Percentiles rank a stretch among this genome's conserved stretches.
phyloP scores from a whole-genome alignment of 1,140 invertebrate species.

The Centruroides sculpturatus region DNA sequence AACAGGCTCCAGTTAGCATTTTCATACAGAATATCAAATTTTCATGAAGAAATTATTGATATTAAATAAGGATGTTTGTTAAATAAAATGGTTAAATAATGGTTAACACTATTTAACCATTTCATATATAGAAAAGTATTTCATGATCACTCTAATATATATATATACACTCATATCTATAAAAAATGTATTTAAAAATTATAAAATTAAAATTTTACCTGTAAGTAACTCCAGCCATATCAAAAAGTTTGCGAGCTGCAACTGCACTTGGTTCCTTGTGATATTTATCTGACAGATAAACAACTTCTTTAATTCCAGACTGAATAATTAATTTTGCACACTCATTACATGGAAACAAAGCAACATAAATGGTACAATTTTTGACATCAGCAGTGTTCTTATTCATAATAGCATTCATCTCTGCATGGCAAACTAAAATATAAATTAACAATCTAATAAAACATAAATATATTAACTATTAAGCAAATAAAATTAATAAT shows the following conservation, averaged over 20 bases:
- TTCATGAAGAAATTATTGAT: no score
- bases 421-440: slow-evolving; percentile 82
- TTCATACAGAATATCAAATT: no score
- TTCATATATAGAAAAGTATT: no score
- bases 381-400: slow-evolving; percentile 62
- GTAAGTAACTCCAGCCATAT: slow-evolving; percentile 52
- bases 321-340: slow-evolving; percentile 96
- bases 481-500: no score
- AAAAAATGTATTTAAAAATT: no score
- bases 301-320: slow-evolving; percentile 63
- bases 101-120: no score
- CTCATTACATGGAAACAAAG: slow-evolving; percentile 87
- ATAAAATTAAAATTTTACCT: slow-evolving; percentile 34
- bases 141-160: no score
- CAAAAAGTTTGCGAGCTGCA: slow-evolving; percentile 66
- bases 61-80: no score
- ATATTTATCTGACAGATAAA: slow-evolving; percentile 72
- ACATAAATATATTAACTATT: no score
- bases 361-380: slow-evolving; percentile 70
- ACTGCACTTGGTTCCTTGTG: slow-evolving; percentile 42
- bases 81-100: no score
- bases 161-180: no score
- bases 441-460: slow-evolving; percentile 18
- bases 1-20: no score
- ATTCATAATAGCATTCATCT: slow-evolving; percentile 91